Conservation (phyloP, 1,140 invertebrate species). For the Asobara japonica region DNA sequence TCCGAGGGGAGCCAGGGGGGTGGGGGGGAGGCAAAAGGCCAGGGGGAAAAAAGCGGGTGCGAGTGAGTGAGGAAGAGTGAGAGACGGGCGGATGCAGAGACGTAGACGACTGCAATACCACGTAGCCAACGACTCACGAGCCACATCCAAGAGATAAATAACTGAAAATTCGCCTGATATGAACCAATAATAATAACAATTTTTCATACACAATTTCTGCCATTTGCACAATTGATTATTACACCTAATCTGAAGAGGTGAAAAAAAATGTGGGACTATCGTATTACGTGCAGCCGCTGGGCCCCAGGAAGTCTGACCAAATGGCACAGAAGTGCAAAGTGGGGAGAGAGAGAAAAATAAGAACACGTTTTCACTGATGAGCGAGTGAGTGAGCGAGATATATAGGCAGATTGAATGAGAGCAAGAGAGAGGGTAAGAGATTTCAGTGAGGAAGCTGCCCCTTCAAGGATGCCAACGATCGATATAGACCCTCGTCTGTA, state of each 20-base stretch:
- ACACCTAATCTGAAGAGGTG: not conserved
- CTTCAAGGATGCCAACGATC: constrained; percentile 13
- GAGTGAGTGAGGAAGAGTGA: not conserved
- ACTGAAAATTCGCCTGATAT: not conserved
- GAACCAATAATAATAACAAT: not conserved
- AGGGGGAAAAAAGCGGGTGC: constrained; percentile 7
- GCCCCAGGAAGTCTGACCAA: constrained; percentile 19
- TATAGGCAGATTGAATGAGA: not conserved
- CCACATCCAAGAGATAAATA: constrained; percentile 17
- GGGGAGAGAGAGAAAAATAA: not conserved
- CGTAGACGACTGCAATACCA: not conserved
- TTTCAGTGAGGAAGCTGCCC: constrained; percentile 5
- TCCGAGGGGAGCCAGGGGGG: constrained; percentile 26
- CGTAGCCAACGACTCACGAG: constrained; percentile 15
- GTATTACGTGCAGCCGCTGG: constrained; percentile 11
- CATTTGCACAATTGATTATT: not conserved
- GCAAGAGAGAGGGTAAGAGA: not conserved
- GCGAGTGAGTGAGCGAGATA: not conserved
- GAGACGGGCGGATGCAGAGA: constrained; percentile 17
- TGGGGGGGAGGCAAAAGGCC: constrained; percentile 18
- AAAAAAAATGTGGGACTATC: not conserved
- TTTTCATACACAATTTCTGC: not conserved
- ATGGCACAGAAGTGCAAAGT: not conserved
- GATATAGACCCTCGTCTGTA: constrained; percentile 8
- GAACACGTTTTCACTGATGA: not conserved